Base-by-base conservation (phyloP, 1,140 invertebrate genomes). In the Trinorchestia longiramus region DNA sequence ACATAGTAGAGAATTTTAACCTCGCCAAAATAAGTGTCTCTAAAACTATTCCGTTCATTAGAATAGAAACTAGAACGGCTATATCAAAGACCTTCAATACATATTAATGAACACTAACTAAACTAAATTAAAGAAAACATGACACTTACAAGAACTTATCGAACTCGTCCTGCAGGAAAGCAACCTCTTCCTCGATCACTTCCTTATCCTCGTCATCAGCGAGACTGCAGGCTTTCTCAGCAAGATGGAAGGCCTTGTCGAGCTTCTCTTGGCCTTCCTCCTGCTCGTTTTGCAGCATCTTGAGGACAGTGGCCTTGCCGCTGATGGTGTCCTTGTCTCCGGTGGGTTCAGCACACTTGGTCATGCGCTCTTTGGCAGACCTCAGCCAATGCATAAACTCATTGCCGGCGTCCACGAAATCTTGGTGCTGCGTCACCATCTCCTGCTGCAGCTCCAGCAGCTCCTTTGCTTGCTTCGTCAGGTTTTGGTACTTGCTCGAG, bases 331-430 rank as follows among this genome's bases (percentile, higher is more conserved):
- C 99, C 97, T 99, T 99, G 97, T 99, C 99, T 41, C 99, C 99
- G 40, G 98, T 99, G 11, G 99, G 98, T 97, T 99, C 99, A 0
- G 99, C 99, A 97, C 99, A 99, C 97, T 99, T 99, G 95, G 98
- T 98, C n/a, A 99, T 97, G 96, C 98, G 98, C 97, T 99, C 99
- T 97, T 99, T 98, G 23, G 99, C 98, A 95, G 98, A 98, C 97
- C 99, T 98, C 87, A 99, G 98, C 99, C 99, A 99, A 97, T 98
- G 98, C 96, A 98, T 98, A 97, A 99, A 99, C 97, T 99, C 99
- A 97, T 98, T 98, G 95, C 98, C 99, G 95, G 98, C 98, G 97
- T 99, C 99, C 47, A 99, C 98, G 97, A 99, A 98, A 0, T 98
- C 98, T 97, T 98, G 98, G 97, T 99, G 99, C 97, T 98, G 98